phyloP scores from a whole-genome alignment of 1,140 invertebrate genomes.

The Subanguina moxae region DNA sequence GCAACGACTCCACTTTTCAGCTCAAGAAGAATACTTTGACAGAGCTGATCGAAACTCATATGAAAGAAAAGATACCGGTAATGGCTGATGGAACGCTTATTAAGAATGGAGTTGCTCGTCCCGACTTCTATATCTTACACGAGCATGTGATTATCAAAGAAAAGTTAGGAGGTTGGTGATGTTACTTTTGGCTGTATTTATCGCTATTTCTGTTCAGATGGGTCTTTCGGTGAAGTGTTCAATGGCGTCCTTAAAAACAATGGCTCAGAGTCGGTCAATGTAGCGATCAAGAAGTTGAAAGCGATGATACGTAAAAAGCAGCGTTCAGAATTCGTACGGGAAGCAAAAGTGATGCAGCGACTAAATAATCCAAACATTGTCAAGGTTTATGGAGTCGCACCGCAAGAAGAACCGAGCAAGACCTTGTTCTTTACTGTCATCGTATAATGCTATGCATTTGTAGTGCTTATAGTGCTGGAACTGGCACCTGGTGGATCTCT shows the following conservation, averaged over 20 bases:
- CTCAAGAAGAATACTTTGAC: constrained; percentile 33
- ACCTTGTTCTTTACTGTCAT: background rate
- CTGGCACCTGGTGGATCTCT: constrained; percentile 72
- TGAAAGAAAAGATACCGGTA: constrained; percentile 35
- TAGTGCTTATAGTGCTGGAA: constrained; percentile 97
- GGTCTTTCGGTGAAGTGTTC: constrained; percentile 91
- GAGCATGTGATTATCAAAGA: constrained; percentile 35
- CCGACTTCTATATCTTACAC: constrained; percentile 41
- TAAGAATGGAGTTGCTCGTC: constrained; percentile 27
- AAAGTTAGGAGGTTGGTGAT: constrained; percentile 16
- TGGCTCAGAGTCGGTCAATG: constrained; percentile 65
- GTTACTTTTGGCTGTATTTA: too few relatives aligned
- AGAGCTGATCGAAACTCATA: constrained; percentile 33
- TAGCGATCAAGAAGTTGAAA: constrained; percentile 93
- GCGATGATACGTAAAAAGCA: constrained; percentile 88
- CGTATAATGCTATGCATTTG: background rate
- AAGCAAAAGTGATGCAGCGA: constrained; percentile 84
- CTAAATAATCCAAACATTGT: constrained; percentile 95
- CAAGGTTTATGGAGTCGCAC: constrained; percentile 91
- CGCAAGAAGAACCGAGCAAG: constrained; percentile 82
- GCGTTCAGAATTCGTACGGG: constrained; percentile 76
- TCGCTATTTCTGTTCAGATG: background rate
- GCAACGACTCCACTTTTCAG: background rate
- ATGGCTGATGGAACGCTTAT: constrained; percentile 35
- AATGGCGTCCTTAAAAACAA: constrained; percentile 78